A percentile compares a stretch with the other conserved stretches of the same genome.
Conservation (phyloP, 2,797 vertebrate species). For the Helicolenus hilgendorfi region DNA sequence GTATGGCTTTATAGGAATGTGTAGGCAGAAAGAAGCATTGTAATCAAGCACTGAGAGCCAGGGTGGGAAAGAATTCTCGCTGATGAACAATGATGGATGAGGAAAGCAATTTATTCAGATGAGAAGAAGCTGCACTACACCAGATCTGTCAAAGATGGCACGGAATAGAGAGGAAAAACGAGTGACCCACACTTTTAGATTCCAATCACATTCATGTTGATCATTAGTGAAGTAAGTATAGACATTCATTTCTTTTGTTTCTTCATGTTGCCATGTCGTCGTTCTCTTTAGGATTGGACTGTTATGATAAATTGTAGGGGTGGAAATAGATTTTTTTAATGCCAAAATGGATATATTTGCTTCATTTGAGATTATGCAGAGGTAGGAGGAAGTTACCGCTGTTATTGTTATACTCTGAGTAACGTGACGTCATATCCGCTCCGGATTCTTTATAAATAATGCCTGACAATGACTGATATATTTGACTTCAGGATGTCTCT, state of each 20-base stretch:
- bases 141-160: neutral
- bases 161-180: neutral
- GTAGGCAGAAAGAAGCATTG: neutral
- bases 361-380: no score
- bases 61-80: neutral
- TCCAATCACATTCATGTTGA: neutral
- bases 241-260: neutral
- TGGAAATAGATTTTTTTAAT: no score
- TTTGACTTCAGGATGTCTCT: no score
- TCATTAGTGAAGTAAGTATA: neutral
- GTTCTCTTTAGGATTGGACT: neutral
- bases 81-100: constrained; percentile 55
- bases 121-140: constrained; percentile 8
- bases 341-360: no score
- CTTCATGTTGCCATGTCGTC: neutral
- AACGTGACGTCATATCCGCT: no score
- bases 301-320: neutral
- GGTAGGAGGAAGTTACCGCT: no score
- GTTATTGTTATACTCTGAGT: no score
- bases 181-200: neutral
- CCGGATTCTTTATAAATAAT: no score
- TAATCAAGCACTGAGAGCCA: neutral
- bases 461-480: no score
- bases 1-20: neutral
- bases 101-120: constrained; percentile 38